Evolutionary conservation across 2,113 vertebrate genomes (phyloP), one percentile per base, ranked within the genome.

Genomic region (Coptodon rendalli): DNA sequence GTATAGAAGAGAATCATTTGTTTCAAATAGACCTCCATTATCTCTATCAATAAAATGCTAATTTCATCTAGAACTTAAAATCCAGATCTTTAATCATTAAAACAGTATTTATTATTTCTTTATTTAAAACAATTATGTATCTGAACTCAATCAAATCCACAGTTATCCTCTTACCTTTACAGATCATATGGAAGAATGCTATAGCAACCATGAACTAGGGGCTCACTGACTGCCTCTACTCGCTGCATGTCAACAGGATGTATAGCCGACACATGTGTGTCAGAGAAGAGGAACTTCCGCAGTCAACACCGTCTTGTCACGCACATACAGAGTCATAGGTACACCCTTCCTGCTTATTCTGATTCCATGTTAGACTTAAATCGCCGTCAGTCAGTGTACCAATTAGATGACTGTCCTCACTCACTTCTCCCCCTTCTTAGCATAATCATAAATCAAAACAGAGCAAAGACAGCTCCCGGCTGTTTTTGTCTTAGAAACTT

Each of bases 321-420:
- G 87, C 91, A 91, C 87, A 53, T 7, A 86, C 7, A 66, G 16
- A 80, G 38, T 84, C 53, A 85, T 38, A 57, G 50, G 52, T 83
- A 73, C 66, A 40, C 6, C 9, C 76, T 73, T 92, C 82, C 87
- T 86, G 85, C 34, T 87, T 48, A 40, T 31, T 48, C 36, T 14
- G 10, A 27, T 82, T 76, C 27, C 85, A 6, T 2, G 24, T 81
- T 57, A 40, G 48, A 11, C 29, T 56, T 31, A 83, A 53, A 82
- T 40, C 59, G 34, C 8, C 1, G 8, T 29, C 31, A 79, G 73
- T 87, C 83, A 87, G 61, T 83, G 81, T 83, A 71, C 63, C 84
- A 92, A 88, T 92, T 90, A 91, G 82, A 93, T 90, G 87, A 92
- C 79, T 89, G 80, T 89, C 90, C 83, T 71, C 76, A 10, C 43